Base-by-base conservation (phyloP, 2,888 invertebrate species). In the Sinopyrophorus schimmeli region DNA sequence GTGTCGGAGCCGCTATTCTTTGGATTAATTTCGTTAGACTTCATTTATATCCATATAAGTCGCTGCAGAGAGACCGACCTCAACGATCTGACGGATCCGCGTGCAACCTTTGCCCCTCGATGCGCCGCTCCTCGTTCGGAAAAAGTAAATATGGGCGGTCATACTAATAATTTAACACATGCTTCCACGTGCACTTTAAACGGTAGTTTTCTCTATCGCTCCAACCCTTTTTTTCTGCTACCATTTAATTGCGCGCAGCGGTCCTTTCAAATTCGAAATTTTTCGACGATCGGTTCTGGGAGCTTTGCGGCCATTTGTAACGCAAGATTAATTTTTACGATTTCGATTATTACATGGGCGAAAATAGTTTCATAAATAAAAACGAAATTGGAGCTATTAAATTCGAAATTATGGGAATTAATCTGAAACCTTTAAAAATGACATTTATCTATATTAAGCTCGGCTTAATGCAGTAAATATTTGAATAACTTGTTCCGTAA, bases 101-200 rank as follows among this genome's bases (percentile, higher is more conserved):
- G 37, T 42, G 37, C 42, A 52, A 52, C 52, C 52, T 52, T 52
- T 52, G 52, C 52, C 24, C 52, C n/a, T n/a, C n/a, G n/a, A n/a
- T n/a, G n/a, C n/a, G n/a, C n/a, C n/a, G n/a, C n/a, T n/a, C n/a
- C 31, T 30, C 40, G 34, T 51, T 51, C 40, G 40, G 47, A 51
- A 51, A 46, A 51, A 32, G 43, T 44, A 51, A 47, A 44, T 44
- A 51, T 38, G 38, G 48, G 35, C 40, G 41, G 48, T 26, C 28
- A 41, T 30, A 31, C 30, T 37, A 35, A 42, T 48, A 48, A 42
- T 48, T 48, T 37, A 48, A 41, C 35, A 31, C 42, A 39, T 18
- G 18, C n/a, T 27, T 18, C 23, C 24, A 26, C 9, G 27, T 12
- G 27, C 31, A 32, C 34, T 34, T 35, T 40, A 27, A 34, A 47